These are phyloP conservation scores for Eurypyga helias DNA, from an alignment of 2,113 vertebrate genomes.

Conservation along the genomic window DNA sequence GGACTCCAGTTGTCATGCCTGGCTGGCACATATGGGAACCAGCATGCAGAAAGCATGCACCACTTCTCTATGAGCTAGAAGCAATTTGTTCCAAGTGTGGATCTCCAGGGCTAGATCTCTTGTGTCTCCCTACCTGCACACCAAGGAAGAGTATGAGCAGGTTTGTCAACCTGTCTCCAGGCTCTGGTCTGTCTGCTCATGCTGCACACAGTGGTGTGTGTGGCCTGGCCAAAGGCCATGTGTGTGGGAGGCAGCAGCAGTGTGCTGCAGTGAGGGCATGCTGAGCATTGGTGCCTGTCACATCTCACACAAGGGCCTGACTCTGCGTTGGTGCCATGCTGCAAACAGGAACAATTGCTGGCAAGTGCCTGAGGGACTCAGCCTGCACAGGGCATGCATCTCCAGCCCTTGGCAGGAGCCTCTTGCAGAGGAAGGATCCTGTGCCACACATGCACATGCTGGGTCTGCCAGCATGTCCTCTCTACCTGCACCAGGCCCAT, in stretches of 20 bases:
- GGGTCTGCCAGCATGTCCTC: fast-evolving
- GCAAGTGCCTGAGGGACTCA: fast-evolving
- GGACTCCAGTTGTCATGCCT: neutral
- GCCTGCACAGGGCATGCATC: neutral
- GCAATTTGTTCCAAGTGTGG: neutral
- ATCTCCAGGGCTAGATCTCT: neutral
- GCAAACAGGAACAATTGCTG: neutral
- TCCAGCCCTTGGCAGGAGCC: neutral
- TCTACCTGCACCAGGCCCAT: too few relatives aligned
- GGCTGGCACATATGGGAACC: neutral
- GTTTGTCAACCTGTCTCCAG: neutral
- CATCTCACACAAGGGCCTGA: neutral
- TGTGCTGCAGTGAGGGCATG: fast-evolving
- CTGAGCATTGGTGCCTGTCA: fast-evolving
- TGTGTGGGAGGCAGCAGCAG: fast-evolving
- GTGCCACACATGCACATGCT: fast-evolving
- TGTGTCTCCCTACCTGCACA: neutral
- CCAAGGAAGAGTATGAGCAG: neutral
- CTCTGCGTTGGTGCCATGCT: neutral
- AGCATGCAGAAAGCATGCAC: fast-evolving
- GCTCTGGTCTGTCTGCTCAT: neutral
- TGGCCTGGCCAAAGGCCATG: fast-evolving
- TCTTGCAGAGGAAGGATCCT: neutral
- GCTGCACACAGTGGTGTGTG: neutral
- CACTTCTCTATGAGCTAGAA: neutral